Evolutionary conservation across 1,140 invertebrate species (phyloP), one percentile per base, ranked within the genome.

Genomic region (Drosophila subobscura): DNA sequence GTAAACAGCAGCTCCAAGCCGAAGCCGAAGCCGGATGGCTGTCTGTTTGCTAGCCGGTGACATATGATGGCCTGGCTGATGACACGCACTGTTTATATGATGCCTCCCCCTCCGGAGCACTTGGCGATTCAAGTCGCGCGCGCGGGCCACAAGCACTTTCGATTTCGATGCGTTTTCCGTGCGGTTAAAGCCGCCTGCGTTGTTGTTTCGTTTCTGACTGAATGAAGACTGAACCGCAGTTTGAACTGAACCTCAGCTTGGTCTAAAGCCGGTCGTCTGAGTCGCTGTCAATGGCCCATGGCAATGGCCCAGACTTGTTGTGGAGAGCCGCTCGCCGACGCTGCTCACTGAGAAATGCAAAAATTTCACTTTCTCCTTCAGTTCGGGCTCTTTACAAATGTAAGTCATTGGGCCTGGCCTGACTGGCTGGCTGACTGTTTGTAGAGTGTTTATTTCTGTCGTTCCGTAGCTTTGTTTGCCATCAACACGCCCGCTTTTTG

Each of bases 341-440:
- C 54, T 63, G 42, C 20, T 67, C 55, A 42, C 63, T 65, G 58
- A 79, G 65, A 88, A 86, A 86, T 86, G 83, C 83, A 86, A 88
- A 37, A 88, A 89, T 89, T 88, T 88, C 83, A 88, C 83, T 88
- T 88, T 88, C 83, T 88, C 84, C 78, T 77, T 88, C 81, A 79
- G 61, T 88, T 81, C 29, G 2, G 47, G 23, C 77, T 76, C 60
- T 76, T 54, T 23, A 67, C 52, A 64, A 85, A 85, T 85, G 83
- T 85, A 85, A 85, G 81, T 86, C 81, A 85, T 85, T 85, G 81
- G 81, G 81, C 74, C 71, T 83, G 52, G 42, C 40, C 16, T 20
- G 16, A 20, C 16, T 20, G 16, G 16, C 16, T 20, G 16, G 16
- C 16, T 20, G 16, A 20, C 53, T 72, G 40, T 68, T 56, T 51